Conservation (phyloP, 2,113 vertebrate species). For the Paradisaea rubra region DNA sequence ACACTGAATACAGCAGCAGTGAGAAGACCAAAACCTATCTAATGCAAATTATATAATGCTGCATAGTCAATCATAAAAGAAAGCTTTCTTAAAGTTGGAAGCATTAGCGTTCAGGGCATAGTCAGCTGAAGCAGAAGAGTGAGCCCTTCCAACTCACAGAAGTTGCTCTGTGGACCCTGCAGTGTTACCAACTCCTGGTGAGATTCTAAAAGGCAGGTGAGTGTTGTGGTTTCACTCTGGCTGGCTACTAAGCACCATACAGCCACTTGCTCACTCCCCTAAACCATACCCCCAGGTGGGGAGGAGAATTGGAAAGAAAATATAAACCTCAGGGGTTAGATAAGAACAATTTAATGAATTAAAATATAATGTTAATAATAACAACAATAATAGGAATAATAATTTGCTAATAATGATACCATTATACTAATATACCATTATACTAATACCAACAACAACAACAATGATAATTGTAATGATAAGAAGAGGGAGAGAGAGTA, state of each 20-base stretch:
- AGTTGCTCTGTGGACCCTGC: background rate
- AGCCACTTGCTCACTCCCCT: background rate
- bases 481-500: background rate
- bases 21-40: background rate
- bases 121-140: background rate
- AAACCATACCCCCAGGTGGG: background rate
- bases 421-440: background rate
- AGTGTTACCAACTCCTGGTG: background rate
- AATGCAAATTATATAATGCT: conserved; percentile 7
- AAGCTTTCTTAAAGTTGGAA: background rate
- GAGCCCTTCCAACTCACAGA: background rate
- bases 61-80: background rate
- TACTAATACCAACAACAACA: background rate
- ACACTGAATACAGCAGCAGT: background rate
- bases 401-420: background rate
- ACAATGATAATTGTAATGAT: background rate
- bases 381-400: background rate
- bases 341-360: background rate
- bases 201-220: background rate
- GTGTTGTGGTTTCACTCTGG: background rate
- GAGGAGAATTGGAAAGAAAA: background rate
- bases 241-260: background rate
- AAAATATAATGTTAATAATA: background rate
- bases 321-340: background rate
- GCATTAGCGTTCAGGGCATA: background rate